Base-by-base conservation (phyloP, 1,140 invertebrate species). In the Papilio aristodemus region DNA sequence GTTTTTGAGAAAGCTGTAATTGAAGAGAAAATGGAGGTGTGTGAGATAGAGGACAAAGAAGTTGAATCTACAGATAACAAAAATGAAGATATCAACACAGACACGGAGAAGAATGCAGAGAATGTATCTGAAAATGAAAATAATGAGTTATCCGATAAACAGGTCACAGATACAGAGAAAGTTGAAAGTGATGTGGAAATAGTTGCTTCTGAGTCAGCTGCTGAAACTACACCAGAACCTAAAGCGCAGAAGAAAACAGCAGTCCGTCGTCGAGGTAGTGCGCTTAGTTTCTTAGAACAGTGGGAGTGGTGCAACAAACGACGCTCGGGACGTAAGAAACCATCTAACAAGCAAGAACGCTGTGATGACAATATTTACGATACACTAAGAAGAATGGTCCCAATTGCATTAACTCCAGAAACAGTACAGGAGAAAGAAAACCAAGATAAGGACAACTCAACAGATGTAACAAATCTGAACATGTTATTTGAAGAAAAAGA, bases 271-370 rank as follows among this genome's bases (percentile, higher is more conserved):
- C 92, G 95, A 86, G 92, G 93, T 9, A 95, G 94, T 83, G 94
- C 94, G 13, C 80, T 95, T 1, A 94, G 93, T 32, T 93, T 95
- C 69, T 84, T 95, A 9, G 93, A 96, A 72, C 94, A 94, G 73
- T 95, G 95, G 93, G 94, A 94, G 22, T 95, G 95, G 94, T 95
- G 95, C 73, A 95, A 93, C 71, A 95, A 95, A 84, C 89, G 95
- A 68, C 92, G 95, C 72, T 95, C 94, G 2, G 93, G 94, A 2
- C 81, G 94, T 57, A 95, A 93, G 91, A 86, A 93, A 69, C 67
- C 71, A 14, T 67, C 39, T 88, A 76, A 89, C 85, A 67, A 88
- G 82, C 67, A 91, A 84, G 86, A 93, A 84, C 67, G 93, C 39
- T 77, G 68, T 67, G 87, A 93, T 69, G 93, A 94, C 73, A 93